Conservation (phyloP, 2,888 invertebrate species). For the Rutpela maculata region DNA sequence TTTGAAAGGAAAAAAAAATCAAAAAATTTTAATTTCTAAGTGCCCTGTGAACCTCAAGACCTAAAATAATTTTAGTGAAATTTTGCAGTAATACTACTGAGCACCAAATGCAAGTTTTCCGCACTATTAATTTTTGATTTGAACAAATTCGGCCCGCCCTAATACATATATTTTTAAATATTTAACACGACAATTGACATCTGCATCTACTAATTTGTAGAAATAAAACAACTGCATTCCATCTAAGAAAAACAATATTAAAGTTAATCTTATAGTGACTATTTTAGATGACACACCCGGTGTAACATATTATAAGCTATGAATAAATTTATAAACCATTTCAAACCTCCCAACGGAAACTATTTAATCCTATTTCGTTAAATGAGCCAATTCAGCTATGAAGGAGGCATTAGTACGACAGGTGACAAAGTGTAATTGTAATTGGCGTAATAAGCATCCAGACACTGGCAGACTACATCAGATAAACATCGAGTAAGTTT, state of each 20-base stretch:
- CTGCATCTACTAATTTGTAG: background rate
- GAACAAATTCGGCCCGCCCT: too few relatives aligned
- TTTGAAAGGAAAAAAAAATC: too few relatives aligned
- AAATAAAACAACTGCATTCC: background rate
- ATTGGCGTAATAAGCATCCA: slow-evolving; percentile 35
- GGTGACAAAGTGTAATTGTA: slow-evolving; percentile 40
- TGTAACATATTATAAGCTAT: background rate
- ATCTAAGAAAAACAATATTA: background rate
- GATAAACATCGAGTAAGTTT: slow-evolving; percentile 22
- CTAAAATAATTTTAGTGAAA: too few relatives aligned
- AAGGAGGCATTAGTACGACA: slow-evolving; percentile 25
- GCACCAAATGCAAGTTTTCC: too few relatives aligned
- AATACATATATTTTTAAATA: too few relatives aligned
- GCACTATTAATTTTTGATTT: too few relatives aligned
- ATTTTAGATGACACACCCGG: slow-evolving; percentile 6
- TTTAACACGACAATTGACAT: background rate
- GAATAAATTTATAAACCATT: slow-evolving; percentile 16
- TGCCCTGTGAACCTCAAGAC: too few relatives aligned
- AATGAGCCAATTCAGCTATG: slow-evolving; percentile 25
- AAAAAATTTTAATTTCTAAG: too few relatives aligned
- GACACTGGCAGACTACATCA: slow-evolving; percentile 30
- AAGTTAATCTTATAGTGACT: background rate
- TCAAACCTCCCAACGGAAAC: slow-evolving; percentile 25
- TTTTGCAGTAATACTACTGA: too few relatives aligned
- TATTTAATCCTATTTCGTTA: slow-evolving; percentile 26